These are phyloP conservation scores for Manis pentadactyla DNA, from an alignment of 2,797 vertebrate species.

Conservation along the genomic window DNA sequence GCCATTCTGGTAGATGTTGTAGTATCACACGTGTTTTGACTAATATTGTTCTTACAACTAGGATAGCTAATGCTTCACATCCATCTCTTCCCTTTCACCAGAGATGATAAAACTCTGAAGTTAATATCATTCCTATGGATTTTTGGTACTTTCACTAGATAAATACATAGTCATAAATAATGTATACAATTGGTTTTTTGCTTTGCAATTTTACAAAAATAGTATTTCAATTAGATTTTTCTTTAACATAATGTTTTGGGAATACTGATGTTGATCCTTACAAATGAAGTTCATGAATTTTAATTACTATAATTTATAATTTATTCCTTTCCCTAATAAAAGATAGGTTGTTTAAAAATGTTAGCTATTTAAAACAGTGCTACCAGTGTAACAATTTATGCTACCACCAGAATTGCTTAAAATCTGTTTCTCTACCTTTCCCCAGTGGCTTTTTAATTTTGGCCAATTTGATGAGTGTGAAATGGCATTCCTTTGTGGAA, in stretches of 20 bases:
- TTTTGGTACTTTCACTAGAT: neutral
- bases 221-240: slow-evolving; percentile 17
- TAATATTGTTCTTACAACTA: neutral
- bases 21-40: neutral
- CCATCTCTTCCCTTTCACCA: neutral
- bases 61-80: neutral
- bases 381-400: neutral
- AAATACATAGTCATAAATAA: neutral
- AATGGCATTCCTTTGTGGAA: neutral
- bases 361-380: neutral
- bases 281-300: neutral
- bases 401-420: neutral
- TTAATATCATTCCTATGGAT: neutral
- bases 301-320: neutral
- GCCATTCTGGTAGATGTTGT: neutral
- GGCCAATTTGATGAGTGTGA: neutral
- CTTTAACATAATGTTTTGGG: neutral
- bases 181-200: neutral
- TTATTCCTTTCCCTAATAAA: neutral
- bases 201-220: neutral
- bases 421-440: neutral
- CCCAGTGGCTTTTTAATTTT: neutral
- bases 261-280: neutral
- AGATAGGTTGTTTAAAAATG: neutral
- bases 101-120: neutral